Evolutionary conservation across 2,113 vertebrate genomes (phyloP), one percentile per base, ranked within the genome.

Genomic region (Orycteropus afer): DNA sequence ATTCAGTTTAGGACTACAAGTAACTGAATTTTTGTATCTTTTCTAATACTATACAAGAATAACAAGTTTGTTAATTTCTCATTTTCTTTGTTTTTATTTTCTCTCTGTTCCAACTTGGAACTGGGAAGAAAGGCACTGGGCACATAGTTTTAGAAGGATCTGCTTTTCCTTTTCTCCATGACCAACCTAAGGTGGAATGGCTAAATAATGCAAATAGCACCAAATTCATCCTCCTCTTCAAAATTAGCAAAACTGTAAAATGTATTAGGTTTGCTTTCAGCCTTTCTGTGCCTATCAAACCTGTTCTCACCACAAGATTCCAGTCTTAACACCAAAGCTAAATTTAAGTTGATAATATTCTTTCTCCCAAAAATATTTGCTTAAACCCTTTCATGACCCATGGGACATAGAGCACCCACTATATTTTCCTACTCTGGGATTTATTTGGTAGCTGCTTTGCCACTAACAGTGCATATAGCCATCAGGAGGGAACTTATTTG

Each of bases 121-220:
- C 29, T 42, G 61, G 34, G 74, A 67, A 86, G 92, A 84, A 95
- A 96, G 71, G 86, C 27, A 90, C 73, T 93, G 81, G 93, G 87
- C 90, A 93, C 77, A 34, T 8, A 90, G 27, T 96, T 95, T 97
- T 95, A 92, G 94, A 95, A 97, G 95, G 78, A 94, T 86, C 90
- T 95, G 87, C 86, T 96, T 93, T 96, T 96, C 63, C 90, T 91
- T 85, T 92, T 94, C 92, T 91, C 59, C 51, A 20, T 49, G 80
- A 93, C 78, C 82, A 67, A 57, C 53, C 71, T 67, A 74, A 57
- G 40, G 82, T 76, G 81, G 69, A 90, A 94, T 69, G 90, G 87
- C 29, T 63, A 57, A 93, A 78, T 73, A 94, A 94, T 57, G 57
- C 71, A 82, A 85, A 91, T 57, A 73, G 88, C 76, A 90, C 40